Evolutionary conservation across 1,140 invertebrate genomes (phyloP).

Genomic region (Drosophila novamexicana): DNA sequence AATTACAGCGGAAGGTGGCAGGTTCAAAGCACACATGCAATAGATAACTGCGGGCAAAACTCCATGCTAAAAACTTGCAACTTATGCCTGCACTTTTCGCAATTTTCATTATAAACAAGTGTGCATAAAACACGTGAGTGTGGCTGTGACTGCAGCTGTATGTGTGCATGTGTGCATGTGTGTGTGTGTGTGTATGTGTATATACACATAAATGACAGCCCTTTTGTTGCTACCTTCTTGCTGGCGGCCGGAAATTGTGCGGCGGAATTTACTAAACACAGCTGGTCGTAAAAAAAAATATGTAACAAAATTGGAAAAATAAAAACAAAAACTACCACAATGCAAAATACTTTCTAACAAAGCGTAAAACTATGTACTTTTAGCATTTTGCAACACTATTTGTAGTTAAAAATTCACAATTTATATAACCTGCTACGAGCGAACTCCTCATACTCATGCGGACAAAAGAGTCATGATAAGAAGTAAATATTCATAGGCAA

Average conservation of each 20-base stretch:
- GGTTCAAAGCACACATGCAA: slow-evolving; percentile 59
- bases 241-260: slow-evolving; percentile 56
- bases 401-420: not conserved
- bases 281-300: slow-evolving; percentile 19
- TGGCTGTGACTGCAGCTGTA: not conserved
- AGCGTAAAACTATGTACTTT: slow-evolving; percentile 3
- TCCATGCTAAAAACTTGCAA: slow-evolving; percentile 60
- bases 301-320: slow-evolving; percentile 5
- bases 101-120: slow-evolving; percentile 68
- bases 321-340: not conserved
- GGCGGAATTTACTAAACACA: slow-evolving; percentile 39
- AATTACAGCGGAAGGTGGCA: slow-evolving; percentile 75
- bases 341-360: not conserved
- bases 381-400: not conserved
- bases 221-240: slow-evolving; percentile 25
- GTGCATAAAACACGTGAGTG: slow-evolving; percentile 28
- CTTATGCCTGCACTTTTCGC: slow-evolving; percentile 69
- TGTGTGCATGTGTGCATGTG: not conserved
- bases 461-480: no score
- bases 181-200: slow-evolving; percentile 1
- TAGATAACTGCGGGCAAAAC: slow-evolving; percentile 36
- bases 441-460: no score
- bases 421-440: no score
- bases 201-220: slow-evolving; percentile 35
- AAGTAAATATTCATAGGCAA: no score